Conservation (phyloP, 2,888 invertebrate genomes). For the Laspeyria flexula region DNA sequence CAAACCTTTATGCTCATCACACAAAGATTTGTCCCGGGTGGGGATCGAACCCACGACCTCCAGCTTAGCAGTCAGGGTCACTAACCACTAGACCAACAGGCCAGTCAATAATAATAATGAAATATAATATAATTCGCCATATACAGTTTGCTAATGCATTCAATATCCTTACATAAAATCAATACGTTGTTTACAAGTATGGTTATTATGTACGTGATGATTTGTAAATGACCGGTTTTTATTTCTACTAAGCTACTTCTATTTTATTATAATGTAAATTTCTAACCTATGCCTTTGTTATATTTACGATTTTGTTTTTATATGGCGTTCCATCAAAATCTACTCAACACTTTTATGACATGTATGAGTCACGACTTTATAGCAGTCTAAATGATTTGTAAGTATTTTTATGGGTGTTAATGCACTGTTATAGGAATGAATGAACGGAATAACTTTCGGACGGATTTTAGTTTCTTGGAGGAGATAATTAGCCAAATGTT, state of each 20-base stretch:
- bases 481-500: too few species aligned
- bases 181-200: neutral
- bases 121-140: too few species aligned
- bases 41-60: too few species aligned
- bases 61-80: too few species aligned
- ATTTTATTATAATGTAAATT: conserved; percentile 23
- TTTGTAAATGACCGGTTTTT: conserved; percentile 32
- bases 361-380: neutral
- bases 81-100: too few species aligned
- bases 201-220: conserved; percentile 24
- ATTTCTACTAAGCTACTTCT: conserved; percentile 29
- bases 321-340: neutral
- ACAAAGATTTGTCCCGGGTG: too few species aligned
- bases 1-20: too few species aligned
- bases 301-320: conserved; percentile 1
- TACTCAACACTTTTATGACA: neutral
- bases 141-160: neutral
- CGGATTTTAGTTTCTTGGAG: too few species aligned
- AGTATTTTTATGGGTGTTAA: neutral
- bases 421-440: neutral
- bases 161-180: neutral
- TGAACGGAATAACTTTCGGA: neutral
- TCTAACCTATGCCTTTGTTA: conserved; percentile 4
- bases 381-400: neutral
- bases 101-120: too few species aligned